phyloP scores from a whole-genome alignment of 2,797 vertebrate genomes.

The Astyanax mexicanus region DNA sequence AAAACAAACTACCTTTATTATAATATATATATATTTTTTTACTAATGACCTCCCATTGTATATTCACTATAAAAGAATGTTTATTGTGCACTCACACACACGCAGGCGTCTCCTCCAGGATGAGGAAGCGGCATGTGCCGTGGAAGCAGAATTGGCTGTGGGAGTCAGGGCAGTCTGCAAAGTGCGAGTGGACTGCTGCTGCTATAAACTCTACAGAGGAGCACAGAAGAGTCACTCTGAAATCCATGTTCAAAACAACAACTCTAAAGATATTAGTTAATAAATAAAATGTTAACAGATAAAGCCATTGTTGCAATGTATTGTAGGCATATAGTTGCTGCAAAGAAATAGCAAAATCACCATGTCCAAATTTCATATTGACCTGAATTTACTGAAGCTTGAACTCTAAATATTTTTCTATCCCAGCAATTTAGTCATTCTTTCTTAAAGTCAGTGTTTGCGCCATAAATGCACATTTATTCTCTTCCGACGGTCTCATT shows the following conservation, averaged over 20 bases:
- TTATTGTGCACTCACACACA: conserved; percentile 87
- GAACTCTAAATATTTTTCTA: too few relatives aligned
- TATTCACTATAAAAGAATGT: background rate
- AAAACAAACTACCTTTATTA: too few relatives aligned
- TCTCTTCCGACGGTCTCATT: background rate
- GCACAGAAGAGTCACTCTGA: background rate
- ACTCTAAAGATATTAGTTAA: too few relatives aligned
- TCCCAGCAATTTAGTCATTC: background rate
- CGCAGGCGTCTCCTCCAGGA: conserved; percentile 88
- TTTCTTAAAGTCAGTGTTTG: background rate
- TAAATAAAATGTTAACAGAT: too few relatives aligned
- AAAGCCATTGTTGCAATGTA: too few relatives aligned
- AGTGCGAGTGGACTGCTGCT: conserved; percentile 89
- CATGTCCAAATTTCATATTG: background rate
- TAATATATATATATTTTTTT: too few relatives aligned
- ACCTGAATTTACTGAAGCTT: background rate
- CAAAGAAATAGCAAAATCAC: too few relatives aligned
- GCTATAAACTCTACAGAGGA: conserved; percentile 83
- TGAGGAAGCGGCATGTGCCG: conserved; percentile 92
- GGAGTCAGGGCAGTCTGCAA: conserved; percentile 90
- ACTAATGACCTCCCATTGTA: too few relatives aligned
- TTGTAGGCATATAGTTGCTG: too few relatives aligned
- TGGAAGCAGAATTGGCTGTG: conserved; percentile 94
- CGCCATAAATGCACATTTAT: background rate
- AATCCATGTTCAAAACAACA: background rate